Evolutionary conservation across 92 coral and sea anemone species (phyloP).

Genomic region (Muricea muricata): DNA sequence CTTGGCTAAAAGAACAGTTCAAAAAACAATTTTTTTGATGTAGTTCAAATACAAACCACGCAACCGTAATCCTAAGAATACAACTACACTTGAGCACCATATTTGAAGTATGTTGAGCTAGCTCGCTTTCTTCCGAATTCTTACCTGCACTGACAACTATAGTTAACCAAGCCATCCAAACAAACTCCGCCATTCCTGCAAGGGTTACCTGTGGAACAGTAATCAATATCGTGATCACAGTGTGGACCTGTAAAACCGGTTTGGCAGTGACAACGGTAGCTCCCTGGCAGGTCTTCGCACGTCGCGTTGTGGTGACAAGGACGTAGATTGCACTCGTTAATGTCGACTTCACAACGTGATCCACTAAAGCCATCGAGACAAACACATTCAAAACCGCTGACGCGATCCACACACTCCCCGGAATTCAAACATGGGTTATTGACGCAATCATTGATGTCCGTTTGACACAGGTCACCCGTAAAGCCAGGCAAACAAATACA

Average conservation of each 20-base stretch:
- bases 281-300: conserved; percentile 80
- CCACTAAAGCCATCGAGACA: conserved; percentile 87
- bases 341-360: conserved; percentile 62
- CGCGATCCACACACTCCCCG: conserved; percentile 82
- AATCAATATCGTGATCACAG: conserved; percentile 80
- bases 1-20: conserved; percentile 74
- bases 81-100: too few species aligned
- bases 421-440: conserved; percentile 80
- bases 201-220: conserved; percentile 86
- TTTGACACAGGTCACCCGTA: conserved; percentile 85
- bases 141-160: conserved; percentile 91
- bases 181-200: conserved; percentile 96
- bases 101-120: too few species aligned
- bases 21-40: conserved; percentile 31
- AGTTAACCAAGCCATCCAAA: conserved; percentile 77
- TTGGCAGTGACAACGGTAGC: conserved; percentile 81
- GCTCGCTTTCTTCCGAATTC: not conserved
- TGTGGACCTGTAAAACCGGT: conserved; percentile 88
- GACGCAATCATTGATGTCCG: conserved; percentile 88
- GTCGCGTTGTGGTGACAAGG: conserved; percentile 87
- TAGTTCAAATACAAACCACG: not conserved
- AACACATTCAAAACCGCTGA: conserved; percentile 87
- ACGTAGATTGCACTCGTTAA: conserved; percentile 70
- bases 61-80: too few species aligned
- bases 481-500: conserved; percentile 83